Evolutionary conservation across 2,797 vertebrate species (phyloP), one percentile per base, ranked within the genome.

Genomic region (Neosilurus hyrtlii): DNA sequence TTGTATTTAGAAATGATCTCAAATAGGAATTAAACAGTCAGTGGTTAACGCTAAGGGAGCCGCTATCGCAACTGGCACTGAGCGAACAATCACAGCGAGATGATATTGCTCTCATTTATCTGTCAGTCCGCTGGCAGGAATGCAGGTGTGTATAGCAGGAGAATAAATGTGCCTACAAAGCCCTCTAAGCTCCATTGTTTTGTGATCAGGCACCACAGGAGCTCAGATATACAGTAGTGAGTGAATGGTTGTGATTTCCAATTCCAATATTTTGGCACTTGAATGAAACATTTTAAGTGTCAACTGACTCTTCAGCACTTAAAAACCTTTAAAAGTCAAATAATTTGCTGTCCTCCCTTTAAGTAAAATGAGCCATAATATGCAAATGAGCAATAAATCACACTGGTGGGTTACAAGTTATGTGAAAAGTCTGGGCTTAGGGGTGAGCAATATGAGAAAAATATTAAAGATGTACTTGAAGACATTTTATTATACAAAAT

Each of bases 61-160:
- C 66, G 8, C 43, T 24, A 3, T 35, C 10, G 22, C 30, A 77
- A 68, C 35, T 24, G 22, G 72, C 26, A 24, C 52, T 9, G 73
- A 59, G 52, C 5, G n/a, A 68, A 51, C 24, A 16, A 22, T 61
- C 22, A 30, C 52, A 22, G 52, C 14, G 35, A 71, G 74, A 52
- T 54, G 22, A 77, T 51, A 61, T 35, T 61, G n/a, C 56, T 51
- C 81, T 62, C 6, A 12, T 81, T 81, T 72, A 51, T 68, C 65
- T 75, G 71, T 75, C 77, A 76, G 57, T 43, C 57, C 5, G 20
- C 30, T 76, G 57, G 30, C 73, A 61, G 26, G 35, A 76, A 76
- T 15, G 16, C 18, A 35, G 63, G 79, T 43, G 66, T 11, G 51
- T 67, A 6, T 56, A 35, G 26, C 18, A 22, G 26, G 30, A n/a